Evolutionary conservation across 2,888 invertebrate genomes (phyloP), one percentile per base, ranked within the genome.

Genomic region (Tetropium fuscum): DNA sequence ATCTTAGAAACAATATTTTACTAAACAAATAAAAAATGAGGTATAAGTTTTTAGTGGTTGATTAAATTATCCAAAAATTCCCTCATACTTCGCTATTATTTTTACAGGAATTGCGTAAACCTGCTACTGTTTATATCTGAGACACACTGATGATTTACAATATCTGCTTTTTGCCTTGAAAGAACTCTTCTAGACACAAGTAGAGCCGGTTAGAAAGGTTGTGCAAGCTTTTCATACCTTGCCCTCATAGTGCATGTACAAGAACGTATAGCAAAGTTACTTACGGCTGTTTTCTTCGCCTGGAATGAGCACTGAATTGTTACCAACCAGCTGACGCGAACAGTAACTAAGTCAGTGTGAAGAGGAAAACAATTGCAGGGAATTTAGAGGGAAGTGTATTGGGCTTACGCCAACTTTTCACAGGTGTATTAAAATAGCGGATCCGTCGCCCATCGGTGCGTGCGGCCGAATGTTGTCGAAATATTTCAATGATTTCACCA

Each of bases 301-400:
- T 20, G 16, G 36, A 38, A 25, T 32, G 20, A 27, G 19, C 49
- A 36, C 22, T 40, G 36, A 34, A 36, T 32, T 16, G 48, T 41
- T 41, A 43, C 22, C 44, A 48, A 49, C 27, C 48, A 44, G 59
- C 43, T 49, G 54, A 59, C 53, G 48, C 16, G 19, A 59, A 48
- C 48, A 54, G 59, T 36, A 53, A 59, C 59, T 49, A 54, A 54
- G 48, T 43, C 15, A 43, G 59, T 59, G 59, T 10, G 13, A 59
- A 48, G 54, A 55, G 6, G 54, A 38, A 54, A 55, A 58, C 53
- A 60, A 58, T 58, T 43, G 20, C 51, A 15, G 44, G 51, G 51
- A 60, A 60, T 63, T 56, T 58, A 47, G 55, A 47, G 63, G 45
- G 54, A 45, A 51, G 25, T 25, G 38, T 27, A 54, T 60, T 63